These are phyloP conservation scores for Drosophila fungiperda DNA, from an alignment of 2,888 invertebrate species.

Conservation along the genomic window DNA sequence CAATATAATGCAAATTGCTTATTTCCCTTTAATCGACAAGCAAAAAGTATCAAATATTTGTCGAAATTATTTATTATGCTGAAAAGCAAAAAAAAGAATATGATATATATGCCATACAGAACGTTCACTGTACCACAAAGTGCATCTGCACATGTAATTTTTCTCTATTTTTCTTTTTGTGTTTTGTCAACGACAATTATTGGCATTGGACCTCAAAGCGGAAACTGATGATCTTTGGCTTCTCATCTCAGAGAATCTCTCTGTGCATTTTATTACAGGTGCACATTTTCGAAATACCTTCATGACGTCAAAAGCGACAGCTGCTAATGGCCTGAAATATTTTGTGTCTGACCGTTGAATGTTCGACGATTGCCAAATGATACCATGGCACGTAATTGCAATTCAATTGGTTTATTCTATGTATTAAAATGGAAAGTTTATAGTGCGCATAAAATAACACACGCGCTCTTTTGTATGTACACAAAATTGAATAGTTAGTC, in stretches of 20 bases:
- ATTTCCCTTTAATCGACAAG: no score
- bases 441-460: slow-evolving; percentile 34
- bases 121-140: slow-evolving; percentile 10
- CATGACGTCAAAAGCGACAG: slow-evolving; percentile 60
- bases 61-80: background rate
- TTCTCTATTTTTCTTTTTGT: slow-evolving; percentile 4
- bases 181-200: slow-evolving; percentile 21
- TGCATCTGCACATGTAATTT: background rate
- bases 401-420: slow-evolving; percentile 52
- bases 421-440: slow-evolving; percentile 62
- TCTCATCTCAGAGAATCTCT: background rate
- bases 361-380: slow-evolving; percentile 49
- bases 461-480: slow-evolving; percentile 8
- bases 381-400: slow-evolving; percentile 56
- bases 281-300: slow-evolving; percentile 63
- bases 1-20: no score
- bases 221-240: slow-evolving; percentile 49
- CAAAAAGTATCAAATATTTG: background rate
- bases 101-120: background rate
- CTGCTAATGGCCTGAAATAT: slow-evolving; percentile 69
- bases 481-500: slow-evolving; percentile 20
- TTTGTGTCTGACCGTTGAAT: slow-evolving; percentile 47
- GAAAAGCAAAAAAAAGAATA: background rate
- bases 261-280: slow-evolving; percentile 52
- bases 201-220: slow-evolving; percentile 53